Percentiles rank a stretch among this genome's conserved stretches.
phyloP scores from a whole-genome alignment of 2,113 vertebrate species.

The Galeopterus variegatus region DNA sequence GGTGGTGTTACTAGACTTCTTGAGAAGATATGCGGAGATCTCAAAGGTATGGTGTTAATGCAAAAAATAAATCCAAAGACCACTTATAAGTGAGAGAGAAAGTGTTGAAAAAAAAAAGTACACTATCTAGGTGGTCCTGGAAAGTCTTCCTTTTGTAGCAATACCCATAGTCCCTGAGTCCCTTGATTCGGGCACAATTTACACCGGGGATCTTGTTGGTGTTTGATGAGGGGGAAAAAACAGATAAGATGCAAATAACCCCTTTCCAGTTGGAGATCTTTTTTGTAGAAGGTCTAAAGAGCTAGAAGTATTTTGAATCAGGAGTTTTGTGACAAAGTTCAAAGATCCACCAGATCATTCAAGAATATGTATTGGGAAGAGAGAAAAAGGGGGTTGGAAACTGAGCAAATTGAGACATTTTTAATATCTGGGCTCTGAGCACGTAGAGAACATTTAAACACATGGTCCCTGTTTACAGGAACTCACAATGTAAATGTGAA shows the following conservation, averaged over 20 bases:
- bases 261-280: constrained; percentile 6
- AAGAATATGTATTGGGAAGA: background rate
- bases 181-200: background rate
- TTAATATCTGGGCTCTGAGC: background rate
- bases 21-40: fast-evolving
- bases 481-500: background rate
- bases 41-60: constrained; percentile 67
- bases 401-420: background rate
- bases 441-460: background rate
- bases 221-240: background rate
- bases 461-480: background rate
- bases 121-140: background rate
- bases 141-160: background rate
- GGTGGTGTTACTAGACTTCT: fast-evolving
- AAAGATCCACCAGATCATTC: background rate
- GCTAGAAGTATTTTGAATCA: background rate
- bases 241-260: background rate
- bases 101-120: background rate
- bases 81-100: background rate
- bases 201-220: background rate
- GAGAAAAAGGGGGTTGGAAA: background rate
- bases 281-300: background rate
- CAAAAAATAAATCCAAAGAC: background rate
- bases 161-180: background rate
- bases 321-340: background rate